These are phyloP conservation scores for Drosophila ercepeae DNA, from an alignment of 1,140 invertebrate species.

Conservation along the genomic window DNA sequence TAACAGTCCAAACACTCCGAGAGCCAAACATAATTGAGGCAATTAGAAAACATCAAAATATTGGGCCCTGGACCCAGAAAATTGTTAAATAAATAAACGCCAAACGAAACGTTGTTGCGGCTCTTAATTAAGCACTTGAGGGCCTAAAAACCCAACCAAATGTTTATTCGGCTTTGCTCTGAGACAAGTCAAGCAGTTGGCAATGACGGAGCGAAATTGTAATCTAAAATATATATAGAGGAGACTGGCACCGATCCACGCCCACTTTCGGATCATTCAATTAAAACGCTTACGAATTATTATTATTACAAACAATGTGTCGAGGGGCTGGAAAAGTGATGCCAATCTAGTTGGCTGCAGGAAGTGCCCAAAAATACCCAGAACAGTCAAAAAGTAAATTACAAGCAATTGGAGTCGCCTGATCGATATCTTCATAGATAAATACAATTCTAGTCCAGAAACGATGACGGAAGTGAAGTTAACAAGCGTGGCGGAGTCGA, in stretches of 20 bases:
- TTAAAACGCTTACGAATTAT: slow-evolving; percentile 80
- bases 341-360: slow-evolving; percentile 66
- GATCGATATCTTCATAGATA: slow-evolving; percentile 48
- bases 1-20: slow-evolving; percentile 24
- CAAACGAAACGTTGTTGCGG: slow-evolving; percentile 55
- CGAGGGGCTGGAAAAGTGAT: slow-evolving; percentile 61
- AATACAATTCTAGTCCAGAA: not conserved
- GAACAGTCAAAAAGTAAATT: slow-evolving; percentile 53
- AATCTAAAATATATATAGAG: slow-evolving; percentile 22
- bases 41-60: slow-evolving; percentile 82
- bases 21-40: slow-evolving; percentile 69
- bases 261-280: slow-evolving; percentile 76
- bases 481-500: slow-evolving; percentile 45
- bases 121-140: slow-evolving; percentile 79
- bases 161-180: slow-evolving; percentile 61
- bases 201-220: slow-evolving; percentile 56
- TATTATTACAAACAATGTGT: slow-evolving; percentile 71
- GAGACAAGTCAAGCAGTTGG: slow-evolving; percentile 55
- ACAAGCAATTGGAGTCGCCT: slow-evolving; percentile 64
- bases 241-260: slow-evolving; percentile 46
- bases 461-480: slow-evolving; percentile 65
- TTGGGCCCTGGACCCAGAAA: slow-evolving; percentile 53
- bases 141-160: slow-evolving; percentile 46
- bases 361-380: slow-evolving; percentile 43
- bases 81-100: slow-evolving; percentile 75